A percentile compares a stretch with the other conserved stretches of the same genome.
These are phyloP conservation scores for Eudyptes chrysolophus DNA, from an alignment of 2,113 vertebrate species.

Conservation along the genomic window DNA sequence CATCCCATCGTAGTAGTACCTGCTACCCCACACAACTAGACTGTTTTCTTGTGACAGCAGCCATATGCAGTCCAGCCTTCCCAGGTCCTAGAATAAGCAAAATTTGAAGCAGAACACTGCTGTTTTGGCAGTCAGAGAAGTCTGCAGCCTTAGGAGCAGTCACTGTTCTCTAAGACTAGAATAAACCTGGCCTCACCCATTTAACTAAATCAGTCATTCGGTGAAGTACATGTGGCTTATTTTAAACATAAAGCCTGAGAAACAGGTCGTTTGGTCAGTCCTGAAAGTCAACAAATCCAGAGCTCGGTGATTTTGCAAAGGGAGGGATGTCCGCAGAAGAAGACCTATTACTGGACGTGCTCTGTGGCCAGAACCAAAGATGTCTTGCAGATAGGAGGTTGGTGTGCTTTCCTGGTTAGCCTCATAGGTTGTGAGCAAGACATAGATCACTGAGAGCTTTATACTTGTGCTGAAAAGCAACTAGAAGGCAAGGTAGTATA, in stretches of 20 bases:
- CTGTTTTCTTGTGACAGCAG: neutral
- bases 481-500: neutral
- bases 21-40: neutral
- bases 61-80: fast-evolving
- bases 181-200: neutral
- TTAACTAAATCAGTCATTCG: neutral
- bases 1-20: neutral
- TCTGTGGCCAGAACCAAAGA: neutral
- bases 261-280: neutral
- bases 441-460: neutral
- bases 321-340: neutral
- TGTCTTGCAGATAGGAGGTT: neutral
- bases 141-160: neutral
- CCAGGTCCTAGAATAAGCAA: neutral
- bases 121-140: neutral
- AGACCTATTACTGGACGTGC: neutral
- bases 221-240: neutral
- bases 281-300: neutral
- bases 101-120: neutral
- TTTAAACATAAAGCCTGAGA: neutral
- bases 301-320: neutral
- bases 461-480: neutral
- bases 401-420: neutral
- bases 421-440: neutral
- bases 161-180: neutral